Evolutionary conservation across 2,113 vertebrate genomes (phyloP).

Genomic region (Jacana jacana): DNA sequence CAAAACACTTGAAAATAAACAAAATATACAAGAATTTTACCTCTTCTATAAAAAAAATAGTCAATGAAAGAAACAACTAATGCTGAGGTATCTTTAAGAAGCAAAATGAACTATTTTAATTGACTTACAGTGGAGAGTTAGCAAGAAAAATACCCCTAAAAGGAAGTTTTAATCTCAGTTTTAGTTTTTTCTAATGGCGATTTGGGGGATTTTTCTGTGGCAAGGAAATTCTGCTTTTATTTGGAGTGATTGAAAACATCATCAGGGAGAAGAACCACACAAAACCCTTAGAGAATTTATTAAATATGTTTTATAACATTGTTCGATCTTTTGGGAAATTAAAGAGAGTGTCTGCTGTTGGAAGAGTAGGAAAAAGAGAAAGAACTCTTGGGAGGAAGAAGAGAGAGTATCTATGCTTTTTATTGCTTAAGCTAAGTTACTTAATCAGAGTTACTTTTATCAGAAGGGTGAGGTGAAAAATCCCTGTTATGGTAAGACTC

Average conservation of each 20-base stretch:
- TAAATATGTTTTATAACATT: neutral
- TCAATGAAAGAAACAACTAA: neutral
- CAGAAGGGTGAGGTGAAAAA: neutral
- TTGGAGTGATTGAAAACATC: neutral
- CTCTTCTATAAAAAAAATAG: neutral
- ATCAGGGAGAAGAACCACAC: neutral
- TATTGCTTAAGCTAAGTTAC: neutral
- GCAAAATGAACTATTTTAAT: neutral
- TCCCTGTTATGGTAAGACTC: neutral
- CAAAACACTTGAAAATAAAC: neutral
- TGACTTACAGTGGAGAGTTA: neutral
- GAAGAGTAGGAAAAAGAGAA: neutral
- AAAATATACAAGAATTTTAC: neutral
- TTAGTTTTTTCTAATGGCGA: neutral
- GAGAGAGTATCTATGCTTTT: neutral
- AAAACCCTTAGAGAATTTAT: neutral
- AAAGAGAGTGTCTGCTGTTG: neutral
- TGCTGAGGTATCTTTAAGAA: neutral
- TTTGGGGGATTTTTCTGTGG: neutral
- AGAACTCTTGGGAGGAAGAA: neutral
- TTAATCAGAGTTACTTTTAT: neutral
- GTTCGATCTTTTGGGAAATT: neutral
- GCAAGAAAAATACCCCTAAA: neutral
- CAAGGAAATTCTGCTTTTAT: neutral
- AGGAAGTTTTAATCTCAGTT: neutral